Base-by-base conservation (phyloP, 23 tunicate species). In the Styela plicata region DNA sequence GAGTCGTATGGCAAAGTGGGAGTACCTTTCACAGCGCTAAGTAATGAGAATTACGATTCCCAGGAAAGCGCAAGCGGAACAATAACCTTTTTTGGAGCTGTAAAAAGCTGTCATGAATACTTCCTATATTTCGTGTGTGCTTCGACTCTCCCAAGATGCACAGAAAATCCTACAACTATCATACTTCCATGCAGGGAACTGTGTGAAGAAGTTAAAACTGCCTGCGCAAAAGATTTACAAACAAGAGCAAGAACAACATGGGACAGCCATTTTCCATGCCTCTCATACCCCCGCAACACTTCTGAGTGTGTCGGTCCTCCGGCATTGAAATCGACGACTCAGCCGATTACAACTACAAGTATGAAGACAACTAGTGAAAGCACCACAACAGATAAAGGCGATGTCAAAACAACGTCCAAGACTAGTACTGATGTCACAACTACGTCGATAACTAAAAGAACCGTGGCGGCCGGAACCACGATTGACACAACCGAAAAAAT, bases 51-150 rank as follows among this genome's bases (percentile, higher is more conserved):
- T 7, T 76, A n/a, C 81, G 26, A 36, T 44, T 13, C 81, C 0
- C 81, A 76, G 44, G 1, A 0, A 5, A 23, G 29, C 27, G 81
- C 66, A 7, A 53, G 22, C 0, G 81, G 81, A 5, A 44, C 31
- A 24, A 76, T 76, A 10, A n/a, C 0, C 0, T 76, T 76, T 24
- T 76, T 37, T 1, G 21, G 27, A 24, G 36, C 64, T 10, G 67
- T 22, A 18, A 52, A 27, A 10, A 67, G 22, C 71, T 76, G 81
- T 24, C 66, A 76, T 44, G 24, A 21, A 53, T 44, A 33, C 23
- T 76, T 76, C 44, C 64, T 26, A 20, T 76, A 33, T 76, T 53
- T 76, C 31, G 81, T 27, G 0, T 76, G 81, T 57, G 81, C 66
- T 52, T 76, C 81, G 7, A 23, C 28, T 18, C 66, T 76, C 29